Base-by-base conservation (phyloP, 1,140 invertebrate genomes). In the Dendrolimus kikuchii region DNA sequence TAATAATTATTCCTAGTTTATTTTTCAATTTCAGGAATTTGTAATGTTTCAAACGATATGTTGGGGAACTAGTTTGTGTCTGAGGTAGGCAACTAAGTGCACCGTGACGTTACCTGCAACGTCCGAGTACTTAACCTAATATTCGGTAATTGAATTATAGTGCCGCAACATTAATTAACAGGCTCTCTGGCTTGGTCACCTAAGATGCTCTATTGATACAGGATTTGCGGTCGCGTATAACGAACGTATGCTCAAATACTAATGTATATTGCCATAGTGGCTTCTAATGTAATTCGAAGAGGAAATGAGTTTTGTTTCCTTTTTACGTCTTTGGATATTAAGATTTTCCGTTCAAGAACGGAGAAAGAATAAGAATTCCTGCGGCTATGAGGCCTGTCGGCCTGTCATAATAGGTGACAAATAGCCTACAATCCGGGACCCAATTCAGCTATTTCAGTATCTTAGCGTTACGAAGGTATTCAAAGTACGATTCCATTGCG, bases 71-170 rank as follows among this genome's bases (percentile, higher is more conserved):
- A 82, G 78, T 80, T 85, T 83, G 77, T 77, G 73, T 75, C 66
- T 71, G 55, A 62, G 54, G 52, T 52, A 41, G 54, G 64, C 51
- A 51, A 59, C 74, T 82, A 74, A 81, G 79, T 81, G 79, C 76
- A 71, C 62, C 65, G 64, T 59, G 63, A 46, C 55, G 23, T 23
- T 23, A 36, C 38, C 38, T 57, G 59, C 58, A 57, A 67, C 66
- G 68, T 53, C 66, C 59, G 68, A 82, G 77, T 82, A 82, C 79
- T 83, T 86, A 86, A 86, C 82, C 80, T 82, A 83, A 86, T 86
- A 82, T 83, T 81, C 66, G 60, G 68, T 80, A 75, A 83, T 83
- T 79, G 77, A 66, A 66, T 86, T 77, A 79, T 49, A 61, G 58
- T 60, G 71, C 62, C 67, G 64, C 68, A 74, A 72, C 74, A 73